Evolutionary conservation across 2,888 invertebrate genomes (phyloP), one percentile per base, ranked within the genome.

Genomic region (Eumerus sabulonum): DNA sequence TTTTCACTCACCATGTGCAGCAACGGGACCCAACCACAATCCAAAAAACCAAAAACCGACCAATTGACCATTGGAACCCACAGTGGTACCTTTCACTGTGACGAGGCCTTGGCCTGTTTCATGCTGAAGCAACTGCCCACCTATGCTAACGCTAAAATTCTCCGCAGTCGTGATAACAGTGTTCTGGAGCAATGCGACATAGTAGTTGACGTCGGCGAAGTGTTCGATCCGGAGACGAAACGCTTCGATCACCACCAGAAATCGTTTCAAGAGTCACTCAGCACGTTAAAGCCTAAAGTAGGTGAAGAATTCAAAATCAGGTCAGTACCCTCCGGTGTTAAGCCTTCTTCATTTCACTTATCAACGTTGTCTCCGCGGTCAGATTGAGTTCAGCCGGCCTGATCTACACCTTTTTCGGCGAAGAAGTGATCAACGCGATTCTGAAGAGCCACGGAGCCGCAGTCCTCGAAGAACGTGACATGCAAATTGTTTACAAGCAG

Each of bases 201-300:
- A 82, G 96, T 99, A 0, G 94, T 99, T 0, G 99, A 99, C 90
- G 98, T 99, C 3, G 99, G 99, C 1, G 94, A 93, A 0, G 91
- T 91, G 13, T 99, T 95, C 88, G 92, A 98, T 88, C 94, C 94
- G 63, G 89, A 90, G 0, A 92, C 87, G 70, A 92, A 93, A 76
- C 91, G 94, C 77, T 99, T 95, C 88, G 99, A 99, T 87, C 99
- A 99, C 88, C 99, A 99, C 87, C 99, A 99, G 89, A 92, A 93
- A 68, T 91, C 91, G 14, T 96, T 96, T 84, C 89, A 89, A 45
- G 92, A 93, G 50, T 93, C 94, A 0, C 89, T 95, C 44, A 92
- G 92, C 76, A 90, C 91, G 0, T 84, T 96, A 12, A 88, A 90
- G 5, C 93, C 93, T 0, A 92, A 93, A 71, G 83, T 93, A 44